These are phyloP conservation scores for Orius insidiosus DNA, from an alignment of 1,140 invertebrate genomes.

Conservation along the genomic window DNA sequence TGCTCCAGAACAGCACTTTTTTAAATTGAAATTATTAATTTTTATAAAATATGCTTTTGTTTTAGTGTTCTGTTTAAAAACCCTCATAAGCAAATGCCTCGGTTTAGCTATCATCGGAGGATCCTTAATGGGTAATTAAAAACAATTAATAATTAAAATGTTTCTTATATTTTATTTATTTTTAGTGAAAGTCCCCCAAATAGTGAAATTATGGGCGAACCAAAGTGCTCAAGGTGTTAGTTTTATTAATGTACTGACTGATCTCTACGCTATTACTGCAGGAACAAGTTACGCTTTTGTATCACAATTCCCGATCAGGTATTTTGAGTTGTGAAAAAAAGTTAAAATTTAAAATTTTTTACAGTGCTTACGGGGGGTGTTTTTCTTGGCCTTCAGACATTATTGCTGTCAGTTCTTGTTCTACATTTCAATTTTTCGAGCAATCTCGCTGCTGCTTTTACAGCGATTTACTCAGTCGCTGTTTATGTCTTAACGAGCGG, in stretches of 20 bases:
- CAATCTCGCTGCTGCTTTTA: conserved; percentile 42
- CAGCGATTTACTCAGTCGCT: conserved; percentile 41
- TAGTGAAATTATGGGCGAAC: conserved; percentile 67
- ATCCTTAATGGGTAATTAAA: conserved; percentile 53
- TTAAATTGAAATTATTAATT: too few species aligned
- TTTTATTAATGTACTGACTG: conserved; percentile 62
- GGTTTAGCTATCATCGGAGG: conserved; percentile 76
- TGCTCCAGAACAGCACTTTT: too few species aligned
- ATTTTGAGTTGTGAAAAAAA: too few species aligned
- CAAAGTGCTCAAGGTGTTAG: conserved; percentile 84
- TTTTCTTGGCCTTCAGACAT: conserved; percentile 79
- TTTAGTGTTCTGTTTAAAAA: conserved; percentile 69
- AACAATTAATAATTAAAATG: background rate
- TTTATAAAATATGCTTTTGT: too few species aligned
- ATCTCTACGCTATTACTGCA: conserved; percentile 76
- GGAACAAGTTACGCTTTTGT: conserved; percentile 72
- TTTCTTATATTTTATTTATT: background rate
- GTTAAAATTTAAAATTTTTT: conserved; percentile 51
- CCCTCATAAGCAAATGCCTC: conserved; percentile 67
- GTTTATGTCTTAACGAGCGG: conserved; percentile 54
- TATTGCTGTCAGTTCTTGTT: conserved; percentile 62
- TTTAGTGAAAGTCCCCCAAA: conserved; percentile 84
- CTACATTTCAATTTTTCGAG: conserved; percentile 47
- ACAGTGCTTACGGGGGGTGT: conserved; percentile 83
- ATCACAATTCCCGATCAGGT: conserved; percentile 85